These are phyloP conservation scores for Epinephelus cyanopodus DNA, from an alignment of 2,113 vertebrate genomes.

Conservation along the genomic window DNA sequence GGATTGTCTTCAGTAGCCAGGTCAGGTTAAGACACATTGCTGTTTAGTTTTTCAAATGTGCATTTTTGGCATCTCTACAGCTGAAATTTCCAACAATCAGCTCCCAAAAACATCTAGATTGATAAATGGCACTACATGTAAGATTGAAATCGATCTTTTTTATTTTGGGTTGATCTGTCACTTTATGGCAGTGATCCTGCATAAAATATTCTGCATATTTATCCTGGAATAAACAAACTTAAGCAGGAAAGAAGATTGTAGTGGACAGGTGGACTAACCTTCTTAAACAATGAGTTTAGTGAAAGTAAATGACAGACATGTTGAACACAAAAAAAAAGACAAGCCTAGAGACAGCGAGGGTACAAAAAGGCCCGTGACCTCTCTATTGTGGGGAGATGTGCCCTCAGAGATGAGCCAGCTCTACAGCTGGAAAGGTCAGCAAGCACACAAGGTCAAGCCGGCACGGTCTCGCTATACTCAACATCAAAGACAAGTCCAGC, in stretches of 20 bases:
- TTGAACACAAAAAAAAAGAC: conserved; percentile 58
- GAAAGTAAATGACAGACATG: conserved; percentile 43
- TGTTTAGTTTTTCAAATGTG: too few relatives aligned
- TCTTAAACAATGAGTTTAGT: conserved; percentile 26
- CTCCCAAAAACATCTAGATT: too few relatives aligned
- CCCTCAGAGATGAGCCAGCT: conserved; percentile 60
- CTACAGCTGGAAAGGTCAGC: conserved; percentile 75
- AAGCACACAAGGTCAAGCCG: conserved; percentile 78
- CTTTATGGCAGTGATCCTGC: neutral
- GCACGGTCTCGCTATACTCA: conserved; percentile 48
- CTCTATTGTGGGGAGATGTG: conserved; percentile 63
- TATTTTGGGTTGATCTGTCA: neutral
- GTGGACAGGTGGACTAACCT: conserved; percentile 14
- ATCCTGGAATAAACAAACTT: neutral
- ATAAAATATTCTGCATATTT: neutral
- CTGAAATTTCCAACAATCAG: too few relatives aligned
- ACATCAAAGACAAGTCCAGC: conserved; percentile 80
- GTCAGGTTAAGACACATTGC: too few relatives aligned
- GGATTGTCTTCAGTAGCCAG: too few relatives aligned
- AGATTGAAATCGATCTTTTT: too few relatives aligned
- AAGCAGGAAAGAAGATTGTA: neutral
- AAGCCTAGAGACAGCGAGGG: conserved; percentile 32
- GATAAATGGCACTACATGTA: too few relatives aligned
- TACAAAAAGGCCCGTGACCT: conserved; percentile 67
- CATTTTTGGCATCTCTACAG: too few relatives aligned